Conservation (phyloP, 2,797 vertebrate genomes). For the Cossypha caffra region DNA sequence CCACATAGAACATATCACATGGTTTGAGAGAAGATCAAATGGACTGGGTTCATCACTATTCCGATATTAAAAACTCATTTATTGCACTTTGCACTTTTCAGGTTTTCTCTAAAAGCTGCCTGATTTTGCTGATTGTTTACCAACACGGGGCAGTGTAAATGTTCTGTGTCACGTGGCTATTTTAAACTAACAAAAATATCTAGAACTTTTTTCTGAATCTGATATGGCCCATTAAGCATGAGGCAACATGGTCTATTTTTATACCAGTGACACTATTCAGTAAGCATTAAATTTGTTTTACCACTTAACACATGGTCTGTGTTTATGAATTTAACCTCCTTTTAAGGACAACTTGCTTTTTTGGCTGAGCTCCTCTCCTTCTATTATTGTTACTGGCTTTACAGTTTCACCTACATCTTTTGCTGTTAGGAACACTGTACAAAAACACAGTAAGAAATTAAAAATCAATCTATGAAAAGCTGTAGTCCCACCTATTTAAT, state of each 20-base stretch:
- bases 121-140: not conserved
- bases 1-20: rapidly evolving
- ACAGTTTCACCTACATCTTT: constrained; percentile 14
- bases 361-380: not conserved
- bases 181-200: not conserved
- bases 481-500: not conserved
- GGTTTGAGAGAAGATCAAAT: not conserved
- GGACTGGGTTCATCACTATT: not conserved
- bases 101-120: not conserved
- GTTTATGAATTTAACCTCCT: constrained; percentile 57
- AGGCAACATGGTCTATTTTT: constrained; percentile 52
- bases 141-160: not conserved
- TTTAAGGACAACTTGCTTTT: constrained; percentile 57
- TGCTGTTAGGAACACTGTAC: not conserved
- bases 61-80: not conserved
- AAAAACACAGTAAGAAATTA: not conserved
- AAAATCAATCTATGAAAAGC: not conserved
- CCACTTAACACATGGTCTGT: constrained; percentile 30
- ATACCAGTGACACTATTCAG: constrained; percentile 28
- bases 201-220: constrained; percentile 10
- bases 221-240: not conserved
- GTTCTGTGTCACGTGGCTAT: not conserved
- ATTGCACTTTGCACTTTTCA: not conserved
- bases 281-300: constrained; percentile 43
- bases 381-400: constrained; percentile 38